Conservation (phyloP, 2,888 invertebrate genomes). For the Lathronympha strigana region DNA sequence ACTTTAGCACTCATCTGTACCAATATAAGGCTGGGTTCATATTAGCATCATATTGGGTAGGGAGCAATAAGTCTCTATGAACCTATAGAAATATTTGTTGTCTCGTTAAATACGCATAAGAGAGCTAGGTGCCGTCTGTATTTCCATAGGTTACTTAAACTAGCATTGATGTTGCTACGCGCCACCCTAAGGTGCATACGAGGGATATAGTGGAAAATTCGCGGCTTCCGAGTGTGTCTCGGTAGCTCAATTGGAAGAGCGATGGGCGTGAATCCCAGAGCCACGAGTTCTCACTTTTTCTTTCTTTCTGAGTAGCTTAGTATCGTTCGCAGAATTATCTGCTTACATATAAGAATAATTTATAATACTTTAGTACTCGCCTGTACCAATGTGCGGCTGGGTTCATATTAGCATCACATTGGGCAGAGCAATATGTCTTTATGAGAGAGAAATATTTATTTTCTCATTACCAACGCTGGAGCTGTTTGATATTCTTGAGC, state of each 20-base stretch:
- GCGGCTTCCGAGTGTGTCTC: too few species aligned
- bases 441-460: constrained; percentile 32
- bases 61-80: constrained; percentile 50
- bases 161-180: too few species aligned
- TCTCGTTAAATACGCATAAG: constrained; percentile 25
- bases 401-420: constrained; percentile 53
- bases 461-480: constrained; percentile 31
- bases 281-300: too few species aligned
- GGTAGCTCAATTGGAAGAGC: too few species aligned
- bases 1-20: constrained; percentile 42
- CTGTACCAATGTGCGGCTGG: constrained; percentile 48
- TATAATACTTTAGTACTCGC: constrained; percentile 14
- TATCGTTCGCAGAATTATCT: too few species aligned
- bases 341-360: neutral
- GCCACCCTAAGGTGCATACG: too few species aligned
- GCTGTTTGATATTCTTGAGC: too few species aligned
- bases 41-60: constrained; percentile 51
- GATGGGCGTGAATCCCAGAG: too few species aligned
- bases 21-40: constrained; percentile 49
- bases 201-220: too few species aligned
- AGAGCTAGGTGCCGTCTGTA: too few species aligned
- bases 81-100: constrained; percentile 27
- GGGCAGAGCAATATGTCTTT: constrained; percentile 51
- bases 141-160: too few species aligned
- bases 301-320: too few species aligned